Conservation (phyloP, 2,797 vertebrate species). For the Malurus leucopterus region DNA sequence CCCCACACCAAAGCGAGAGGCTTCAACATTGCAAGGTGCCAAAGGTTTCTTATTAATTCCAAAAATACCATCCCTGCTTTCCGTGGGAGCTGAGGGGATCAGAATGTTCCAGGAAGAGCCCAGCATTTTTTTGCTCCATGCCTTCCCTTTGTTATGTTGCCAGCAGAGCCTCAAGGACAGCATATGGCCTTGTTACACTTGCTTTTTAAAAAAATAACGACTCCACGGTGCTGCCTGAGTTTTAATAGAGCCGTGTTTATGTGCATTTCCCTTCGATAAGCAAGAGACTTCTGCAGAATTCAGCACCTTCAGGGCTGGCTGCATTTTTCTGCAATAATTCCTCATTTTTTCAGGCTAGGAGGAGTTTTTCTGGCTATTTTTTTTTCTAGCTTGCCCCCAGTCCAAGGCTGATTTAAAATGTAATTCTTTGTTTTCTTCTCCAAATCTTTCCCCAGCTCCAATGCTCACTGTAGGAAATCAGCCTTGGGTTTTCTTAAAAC, state of each 20-base stretch:
- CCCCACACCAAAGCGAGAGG: neutral
- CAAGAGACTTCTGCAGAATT: neutral
- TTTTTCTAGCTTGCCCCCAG: neutral
- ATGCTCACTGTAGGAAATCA: neutral
- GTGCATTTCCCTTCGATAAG: neutral
- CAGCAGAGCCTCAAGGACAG: conserved; percentile 31
- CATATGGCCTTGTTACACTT: conserved; percentile 36
- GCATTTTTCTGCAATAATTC: neutral
- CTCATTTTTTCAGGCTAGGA: neutral
- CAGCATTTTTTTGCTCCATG: conserved; percentile 9
- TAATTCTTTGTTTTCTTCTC: neutral
- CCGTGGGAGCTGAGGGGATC: conserved; percentile 8
- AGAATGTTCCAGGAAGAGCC: conserved; percentile 47
- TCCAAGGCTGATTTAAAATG: neutral
- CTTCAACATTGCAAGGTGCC: neutral
- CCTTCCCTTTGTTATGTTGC: conserved; percentile 42
- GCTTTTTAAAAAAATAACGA: neutral
- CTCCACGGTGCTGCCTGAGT: neutral
- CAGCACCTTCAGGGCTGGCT: neutral
- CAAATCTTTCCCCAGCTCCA: neutral
- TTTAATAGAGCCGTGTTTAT: neutral
- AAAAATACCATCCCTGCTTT: conserved; percentile 32
- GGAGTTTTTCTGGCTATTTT: neutral
- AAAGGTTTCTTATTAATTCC: conserved; percentile 21
- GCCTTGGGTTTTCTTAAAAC: neutral